Conservation (phyloP, 2,797 vertebrate species). For the Paguma larvata region DNA sequence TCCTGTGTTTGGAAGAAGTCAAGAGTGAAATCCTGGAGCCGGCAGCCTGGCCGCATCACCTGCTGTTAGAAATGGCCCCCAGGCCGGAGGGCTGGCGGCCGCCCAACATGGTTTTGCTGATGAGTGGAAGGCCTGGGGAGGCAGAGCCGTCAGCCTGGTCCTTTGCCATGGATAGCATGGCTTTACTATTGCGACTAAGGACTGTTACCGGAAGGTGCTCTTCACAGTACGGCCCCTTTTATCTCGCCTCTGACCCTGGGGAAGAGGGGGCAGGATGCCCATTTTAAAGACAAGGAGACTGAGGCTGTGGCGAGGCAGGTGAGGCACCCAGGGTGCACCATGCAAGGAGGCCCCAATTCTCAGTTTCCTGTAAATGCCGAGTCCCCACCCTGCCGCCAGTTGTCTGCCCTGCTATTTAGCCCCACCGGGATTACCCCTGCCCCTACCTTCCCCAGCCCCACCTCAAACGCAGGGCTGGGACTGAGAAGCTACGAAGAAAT, state of each 20-base stretch:
- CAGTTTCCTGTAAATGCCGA: neutral
- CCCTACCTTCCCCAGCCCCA: neutral
- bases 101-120: slow-evolving; percentile 45
- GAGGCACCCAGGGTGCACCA: neutral
- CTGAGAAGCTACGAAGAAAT: neutral
- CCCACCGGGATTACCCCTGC: neutral
- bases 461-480: neutral
- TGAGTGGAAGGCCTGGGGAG: neutral
- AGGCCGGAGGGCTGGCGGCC: slow-evolving; percentile 34
- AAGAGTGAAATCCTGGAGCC: slow-evolving; percentile 62
- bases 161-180: neutral
- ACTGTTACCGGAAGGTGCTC: neutral
- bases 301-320: neutral
- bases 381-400: neutral
- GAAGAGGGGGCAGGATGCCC: neutral
- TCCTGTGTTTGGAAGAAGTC: slow-evolving; percentile 71
- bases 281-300: neutral
- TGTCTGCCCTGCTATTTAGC: neutral
- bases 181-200: slow-evolving; percentile 24
- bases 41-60: neutral
- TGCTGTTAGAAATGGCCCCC: slow-evolving; percentile 55
- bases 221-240: neutral
- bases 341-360: neutral
- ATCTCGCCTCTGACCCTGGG: neutral
- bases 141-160: neutral